Percentiles rank a stretch among this genome's conserved stretches.
These are phyloP conservation scores for Pseudorhombus dupliciocellatus DNA, from an alignment of 2,113 vertebrate species.

Conservation along the genomic window DNA sequence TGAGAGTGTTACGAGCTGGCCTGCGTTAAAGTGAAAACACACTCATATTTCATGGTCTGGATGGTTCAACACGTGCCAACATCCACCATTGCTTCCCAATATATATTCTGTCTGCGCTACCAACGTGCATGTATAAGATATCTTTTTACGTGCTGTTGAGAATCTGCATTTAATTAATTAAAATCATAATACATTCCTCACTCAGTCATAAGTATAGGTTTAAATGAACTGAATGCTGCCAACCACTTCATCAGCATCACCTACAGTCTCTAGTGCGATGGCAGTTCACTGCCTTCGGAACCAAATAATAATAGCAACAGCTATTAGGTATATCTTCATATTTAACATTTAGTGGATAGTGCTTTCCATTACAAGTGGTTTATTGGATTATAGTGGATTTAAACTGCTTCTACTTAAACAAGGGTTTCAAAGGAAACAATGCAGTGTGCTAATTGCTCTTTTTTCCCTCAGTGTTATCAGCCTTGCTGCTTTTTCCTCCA, in stretches of 20 bases:
- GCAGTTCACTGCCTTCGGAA: background rate
- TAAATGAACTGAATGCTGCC: background rate
- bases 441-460: no score
- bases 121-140: background rate
- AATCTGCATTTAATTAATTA: background rate
- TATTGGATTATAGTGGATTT: background rate
- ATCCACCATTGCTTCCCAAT: background rate
- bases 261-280: background rate
- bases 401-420: background rate
- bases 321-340: background rate
- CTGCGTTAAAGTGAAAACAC: conserved; percentile 19
- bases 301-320: background rate
- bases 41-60: conserved; percentile 25
- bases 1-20: conserved; percentile 16
- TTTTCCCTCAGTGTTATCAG: background rate
- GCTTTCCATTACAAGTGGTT: background rate
- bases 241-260: background rate
- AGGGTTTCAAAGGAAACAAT: background rate
- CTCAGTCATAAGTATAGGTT: background rate
- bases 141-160: background rate
- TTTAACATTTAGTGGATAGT: background rate
- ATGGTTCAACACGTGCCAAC: conserved; percentile 29
- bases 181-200: background rate
- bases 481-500: background rate
- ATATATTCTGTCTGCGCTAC: background rate